These are phyloP conservation scores for Kryptolebias ocellatus DNA, from an alignment of 2,797 vertebrate species.

Conservation along the genomic window DNA sequence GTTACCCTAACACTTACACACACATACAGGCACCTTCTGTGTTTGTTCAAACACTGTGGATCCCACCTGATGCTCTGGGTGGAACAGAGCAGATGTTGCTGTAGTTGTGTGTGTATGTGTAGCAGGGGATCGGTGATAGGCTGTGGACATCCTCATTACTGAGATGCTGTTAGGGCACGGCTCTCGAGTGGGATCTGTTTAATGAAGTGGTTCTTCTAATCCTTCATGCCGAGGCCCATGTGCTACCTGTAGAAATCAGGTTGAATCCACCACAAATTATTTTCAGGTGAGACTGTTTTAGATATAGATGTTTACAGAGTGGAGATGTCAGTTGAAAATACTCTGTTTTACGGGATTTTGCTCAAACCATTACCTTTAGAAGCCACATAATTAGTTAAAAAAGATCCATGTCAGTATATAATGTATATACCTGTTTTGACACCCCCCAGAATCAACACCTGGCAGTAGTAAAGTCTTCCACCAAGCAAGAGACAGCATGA, in stretches of 20 bases:
- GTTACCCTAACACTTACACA: slow-evolving; percentile 47
- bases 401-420: no score
- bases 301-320: not conserved
- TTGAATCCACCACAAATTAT: not conserved
- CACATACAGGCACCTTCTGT: slow-evolving; percentile 52
- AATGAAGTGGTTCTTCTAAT: slow-evolving; percentile 35
- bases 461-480: no score
- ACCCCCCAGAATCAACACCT: no score
- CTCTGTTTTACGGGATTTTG: no score
- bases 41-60: slow-evolving; percentile 51
- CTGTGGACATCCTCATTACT: slow-evolving; percentile 42
- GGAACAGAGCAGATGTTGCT: slow-evolving; percentile 69
- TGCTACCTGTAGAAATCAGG: slow-evolving; percentile 8
- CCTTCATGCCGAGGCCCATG: slow-evolving; percentile 22
- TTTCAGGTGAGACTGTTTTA: slow-evolving; percentile 1
- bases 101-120: slow-evolving; percentile 18
- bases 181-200: slow-evolving; percentile 35
- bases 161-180: slow-evolving; percentile 32
- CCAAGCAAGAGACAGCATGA: no score
- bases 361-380: no score
- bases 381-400: no score
- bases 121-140: slow-evolving; percentile 33
- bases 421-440: no score
- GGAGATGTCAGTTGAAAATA: not conserved
- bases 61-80: slow-evolving; percentile 63